Evolutionary conservation across 2,888 invertebrate genomes (phyloP), one percentile per base, ranked within the genome.

Genomic region (Zygothrica quintamaculata): DNA sequence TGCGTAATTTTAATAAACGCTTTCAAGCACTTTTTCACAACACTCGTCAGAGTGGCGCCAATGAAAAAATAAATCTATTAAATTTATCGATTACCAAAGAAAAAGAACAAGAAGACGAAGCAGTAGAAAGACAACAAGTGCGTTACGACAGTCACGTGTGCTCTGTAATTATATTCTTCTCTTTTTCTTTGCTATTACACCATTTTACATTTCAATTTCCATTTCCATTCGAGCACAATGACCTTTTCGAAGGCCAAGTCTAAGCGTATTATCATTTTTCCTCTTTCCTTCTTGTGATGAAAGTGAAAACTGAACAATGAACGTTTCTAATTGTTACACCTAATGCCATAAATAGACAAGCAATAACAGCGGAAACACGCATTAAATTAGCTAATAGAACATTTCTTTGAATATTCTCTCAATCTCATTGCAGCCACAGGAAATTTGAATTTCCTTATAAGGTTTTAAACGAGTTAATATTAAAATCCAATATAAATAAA

Each of bases 81-180:
- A 60, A 43, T 36, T 37, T 61, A 81, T 84, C 58, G 78, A 78
- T 77, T 64, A 36, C 15, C 11, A 43, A 7, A 39, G 40, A 22
- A 37, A 43, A 7, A 15, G n/a, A 15, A 15, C n/a, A n/a, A n/a
- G n/a, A n/a, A n/a, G n/a, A n/a, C n/a, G n/a, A n/a, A n/a, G n/a
- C n/a, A n/a, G n/a, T n/a, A 8, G 44, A 59, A 52, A 46, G 47
- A 40, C 52, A 48, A 36, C 56, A 40, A 48, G 7, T 26, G 40
- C 43, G 48, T 43, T 22, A 13, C 43, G 11, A 48, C 36, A 52
- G 50, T 16, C 66, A 56, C 47, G 44, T 62, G 55, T 37, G 29
- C 39, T 3, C 29, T 42, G 40, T 42, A 12, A 15, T 48, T 53
- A 50, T 33, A 16, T 33, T 13, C 40, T 51, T 59, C 31, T 31